Conservation (phyloP, 2,888 invertebrate genomes). For the Zootermopsis nevadensis region DNA sequence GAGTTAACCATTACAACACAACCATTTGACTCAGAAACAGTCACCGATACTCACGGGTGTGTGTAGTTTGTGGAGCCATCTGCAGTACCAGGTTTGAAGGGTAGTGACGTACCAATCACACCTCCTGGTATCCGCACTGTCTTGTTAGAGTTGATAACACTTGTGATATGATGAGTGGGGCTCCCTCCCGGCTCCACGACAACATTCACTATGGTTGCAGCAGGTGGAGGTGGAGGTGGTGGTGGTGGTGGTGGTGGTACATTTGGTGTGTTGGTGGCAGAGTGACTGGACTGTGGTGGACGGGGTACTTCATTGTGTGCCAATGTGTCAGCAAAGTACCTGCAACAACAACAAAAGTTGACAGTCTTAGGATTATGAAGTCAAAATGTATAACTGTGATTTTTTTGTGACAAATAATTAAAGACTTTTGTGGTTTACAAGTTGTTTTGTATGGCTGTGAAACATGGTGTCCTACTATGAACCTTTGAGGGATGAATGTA, state of each 20-base stretch:
- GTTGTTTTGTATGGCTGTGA: no score
- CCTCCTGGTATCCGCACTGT: slow-evolving; percentile 16
- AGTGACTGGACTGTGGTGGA: slow-evolving; percentile 57
- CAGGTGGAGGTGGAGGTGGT: slow-evolving; percentile 49
- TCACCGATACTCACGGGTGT: slow-evolving; percentile 28
- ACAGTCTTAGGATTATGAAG: background rate
- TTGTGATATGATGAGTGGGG: slow-evolving; percentile 44
- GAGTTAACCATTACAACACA: no score
- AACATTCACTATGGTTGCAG: background rate
- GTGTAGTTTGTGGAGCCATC: slow-evolving; percentile 28
- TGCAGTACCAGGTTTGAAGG: slow-evolving; percentile 8
- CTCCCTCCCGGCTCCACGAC: slow-evolving; percentile 30
- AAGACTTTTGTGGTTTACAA: no score
- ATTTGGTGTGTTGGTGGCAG: slow-evolving; percentile 46
- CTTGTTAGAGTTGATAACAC: slow-evolving; percentile 44
- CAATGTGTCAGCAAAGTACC: slow-evolving; percentile 67
- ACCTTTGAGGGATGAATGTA: no score
- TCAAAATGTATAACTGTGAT: no score
- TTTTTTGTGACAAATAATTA: no score
- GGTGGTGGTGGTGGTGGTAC: slow-evolving; percentile 48
- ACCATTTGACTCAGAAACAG: no score
- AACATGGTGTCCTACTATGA: no score
- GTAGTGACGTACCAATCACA: slow-evolving; percentile 12
- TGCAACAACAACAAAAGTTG: slow-evolving; percentile 54
- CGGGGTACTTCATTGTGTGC: slow-evolving; percentile 64